Evolutionary conservation across 2,797 vertebrate species (phyloP), one percentile per base, ranked within the genome.

Genomic region (Odontamblyopus rebecca): DNA sequence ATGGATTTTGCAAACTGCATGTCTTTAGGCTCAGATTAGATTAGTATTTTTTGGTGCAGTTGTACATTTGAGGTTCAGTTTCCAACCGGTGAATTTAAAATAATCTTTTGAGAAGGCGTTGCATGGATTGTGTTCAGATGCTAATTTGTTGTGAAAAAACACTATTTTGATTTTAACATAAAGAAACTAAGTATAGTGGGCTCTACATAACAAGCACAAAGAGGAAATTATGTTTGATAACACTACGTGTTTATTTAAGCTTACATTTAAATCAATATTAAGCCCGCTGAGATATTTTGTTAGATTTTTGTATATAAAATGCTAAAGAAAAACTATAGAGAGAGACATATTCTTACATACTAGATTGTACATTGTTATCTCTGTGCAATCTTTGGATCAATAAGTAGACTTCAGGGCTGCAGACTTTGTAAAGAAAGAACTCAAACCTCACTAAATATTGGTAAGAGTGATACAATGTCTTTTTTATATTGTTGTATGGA

Each of bases 1-100:
- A 60, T 15, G 26, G 11, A 12, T 5, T 59, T 59, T 59, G 57
- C 27, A 59, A 6, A 15, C 57, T 57, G 54, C 23, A 0, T 13
- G 23, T 57, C 70, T 66, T 72, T 19, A 67, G 41, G 18, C 53
- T 70, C 66, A 59, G 62, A 71, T 61, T 56, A 5, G 2, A 44
- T 9, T 2, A 61, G 26, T 23, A 38, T 57, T 71, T 48, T 50
- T 54, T 59, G 26, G 50, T 16, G 64, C 23, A 27, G 70, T 70
- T 72, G n/a, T 26, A 15, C 53, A 41, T 62, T 78, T 51, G 30
- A 26, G 57, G 27, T 61, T 74, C 70, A 19, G 51, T 19, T 61
- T 64, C n/a, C 57, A 61, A 66, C 60, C 60, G 50, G 62, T 35
- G 27, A 4, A 61, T 6, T 41, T 23, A 23, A 63, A 63, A 23